These are phyloP conservation scores for Endotricha flammealis DNA, from an alignment of 2,888 invertebrate species.

Conservation along the genomic window DNA sequence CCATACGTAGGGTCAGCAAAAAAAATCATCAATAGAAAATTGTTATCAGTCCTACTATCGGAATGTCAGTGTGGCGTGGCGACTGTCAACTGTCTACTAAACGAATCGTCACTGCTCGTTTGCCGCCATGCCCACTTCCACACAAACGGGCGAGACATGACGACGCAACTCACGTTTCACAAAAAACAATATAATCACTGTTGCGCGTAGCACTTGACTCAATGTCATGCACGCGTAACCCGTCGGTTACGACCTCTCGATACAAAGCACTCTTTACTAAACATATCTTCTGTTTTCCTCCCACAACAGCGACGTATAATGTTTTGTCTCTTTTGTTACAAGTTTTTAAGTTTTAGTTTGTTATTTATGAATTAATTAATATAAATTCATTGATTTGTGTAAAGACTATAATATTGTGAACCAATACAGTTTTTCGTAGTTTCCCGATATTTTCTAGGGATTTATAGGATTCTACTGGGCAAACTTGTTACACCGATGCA, in stretches of 20 bases:
- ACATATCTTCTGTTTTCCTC: slow-evolving; percentile 52
- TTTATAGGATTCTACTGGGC: neutral
- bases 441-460: slow-evolving; percentile 11
- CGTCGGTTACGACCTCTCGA: slow-evolving; percentile 27
- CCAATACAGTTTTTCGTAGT: neutral
- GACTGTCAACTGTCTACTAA: slow-evolving; percentile 79
- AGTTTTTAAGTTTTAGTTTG: slow-evolving; percentile 34
- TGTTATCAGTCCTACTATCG: slow-evolving; percentile 73
- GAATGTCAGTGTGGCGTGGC: slow-evolving; percentile 77
- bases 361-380: slow-evolving; percentile 23
- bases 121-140: slow-evolving; percentile 75
- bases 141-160: slow-evolving; percentile 26
- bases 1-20: slow-evolving; percentile 52
- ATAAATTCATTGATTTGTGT: slow-evolving; percentile 7
- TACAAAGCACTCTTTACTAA: slow-evolving; percentile 31
- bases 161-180: slow-evolving; percentile 21
- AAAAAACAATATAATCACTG: slow-evolving; percentile 23
- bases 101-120: slow-evolving; percentile 73
- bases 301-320: slow-evolving; percentile 28
- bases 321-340: slow-evolving; percentile 42
- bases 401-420: neutral
- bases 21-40: slow-evolving; percentile 64
- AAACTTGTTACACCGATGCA: slow-evolving; percentile 21
- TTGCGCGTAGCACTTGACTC: slow-evolving; percentile 16
- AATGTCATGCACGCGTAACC: slow-evolving; percentile 15